phyloP scores from a whole-genome alignment of 2,797 vertebrate species.

The Enteromius thamalakanensis region DNA sequence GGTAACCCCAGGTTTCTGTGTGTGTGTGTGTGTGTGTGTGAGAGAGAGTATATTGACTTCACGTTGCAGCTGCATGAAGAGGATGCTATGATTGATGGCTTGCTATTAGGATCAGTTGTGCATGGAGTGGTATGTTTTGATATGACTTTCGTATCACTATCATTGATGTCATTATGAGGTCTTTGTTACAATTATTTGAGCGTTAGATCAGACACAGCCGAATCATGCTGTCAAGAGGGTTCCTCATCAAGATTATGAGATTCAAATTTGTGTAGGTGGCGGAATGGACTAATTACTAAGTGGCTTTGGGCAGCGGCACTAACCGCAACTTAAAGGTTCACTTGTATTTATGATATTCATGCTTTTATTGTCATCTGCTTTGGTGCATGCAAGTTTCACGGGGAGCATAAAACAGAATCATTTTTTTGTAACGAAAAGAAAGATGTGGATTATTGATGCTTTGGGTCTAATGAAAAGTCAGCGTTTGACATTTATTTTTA shows the following conservation, averaged over 20 bases:
- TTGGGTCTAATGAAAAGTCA: neutral
- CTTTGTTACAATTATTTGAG: slow-evolving; percentile 44
- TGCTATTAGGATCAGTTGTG: slow-evolving; percentile 37
- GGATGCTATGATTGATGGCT: slow-evolving; percentile 42
- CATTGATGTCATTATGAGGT: slow-evolving; percentile 47
- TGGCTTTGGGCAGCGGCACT: slow-evolving; percentile 25
- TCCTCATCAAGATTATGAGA: slow-evolving; percentile 38
- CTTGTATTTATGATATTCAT: slow-evolving; percentile 25
- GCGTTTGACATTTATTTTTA: neutral
- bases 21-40: slow-evolving; percentile 13
- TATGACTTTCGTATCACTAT: slow-evolving; percentile 52
- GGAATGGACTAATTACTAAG: slow-evolving; percentile 39
- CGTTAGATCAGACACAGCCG: slow-evolving; percentile 16
- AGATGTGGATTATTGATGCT: neutral
- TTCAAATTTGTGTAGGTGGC: slow-evolving; percentile 34
- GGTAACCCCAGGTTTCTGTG: slow-evolving; percentile 17
- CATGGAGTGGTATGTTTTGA: slow-evolving; percentile 42
- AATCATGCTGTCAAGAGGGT: slow-evolving; percentile 32
- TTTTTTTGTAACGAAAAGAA: neutral
- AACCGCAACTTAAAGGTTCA: slow-evolving; percentile 7
- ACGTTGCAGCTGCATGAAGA: slow-evolving; percentile 27
- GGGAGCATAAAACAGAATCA: neutral
- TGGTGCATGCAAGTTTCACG: neutral
- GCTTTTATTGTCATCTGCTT: slow-evolving; percentile 18
- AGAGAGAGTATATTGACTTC: slow-evolving; percentile 22